Conservation (phyloP, 30 jellyfish, hydroid and myxozoan species). For the Morbakka virulenta region DNA sequence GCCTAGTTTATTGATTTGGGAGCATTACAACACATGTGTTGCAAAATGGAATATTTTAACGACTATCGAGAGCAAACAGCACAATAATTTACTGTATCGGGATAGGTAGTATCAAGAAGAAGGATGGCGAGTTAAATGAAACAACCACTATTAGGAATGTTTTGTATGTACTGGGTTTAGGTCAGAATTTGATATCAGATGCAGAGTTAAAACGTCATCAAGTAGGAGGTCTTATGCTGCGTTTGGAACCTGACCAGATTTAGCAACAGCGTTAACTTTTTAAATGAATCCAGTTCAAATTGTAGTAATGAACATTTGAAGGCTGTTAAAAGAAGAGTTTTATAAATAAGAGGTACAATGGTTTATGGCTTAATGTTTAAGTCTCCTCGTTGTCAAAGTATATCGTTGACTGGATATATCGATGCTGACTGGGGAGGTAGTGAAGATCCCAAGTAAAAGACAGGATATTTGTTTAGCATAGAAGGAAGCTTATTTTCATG, state of each 20-base stretch:
- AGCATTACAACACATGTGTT: no score
- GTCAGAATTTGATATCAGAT: no score
- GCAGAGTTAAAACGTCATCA: neutral
- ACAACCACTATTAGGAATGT: no score
- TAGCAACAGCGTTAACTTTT: neutral
- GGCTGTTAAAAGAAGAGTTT: neutral
- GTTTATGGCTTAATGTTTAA: neutral
- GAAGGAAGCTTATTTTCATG: neutral
- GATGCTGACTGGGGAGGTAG: neutral
- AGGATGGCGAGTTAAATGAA: no score
- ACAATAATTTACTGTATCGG: no score
- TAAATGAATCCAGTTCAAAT: neutral
- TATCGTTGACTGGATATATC: neutral
- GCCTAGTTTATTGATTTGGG: no score
- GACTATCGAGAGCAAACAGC: no score
- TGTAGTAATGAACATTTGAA: neutral
- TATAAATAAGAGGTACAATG: neutral
- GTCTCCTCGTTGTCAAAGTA: neutral
- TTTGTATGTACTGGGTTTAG: no score
- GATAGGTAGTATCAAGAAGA: no score
- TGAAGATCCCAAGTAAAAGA: neutral
- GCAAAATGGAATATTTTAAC: no score
- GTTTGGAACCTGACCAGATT: neutral
- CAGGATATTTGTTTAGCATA: neutral
- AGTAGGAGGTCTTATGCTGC: neutral